A percentile compares a stretch with the other conserved stretches of the same genome.
Evolutionary conservation across 1,140 invertebrate genomes (phyloP).

Genomic region (Cecropterus lyciades): DNA sequence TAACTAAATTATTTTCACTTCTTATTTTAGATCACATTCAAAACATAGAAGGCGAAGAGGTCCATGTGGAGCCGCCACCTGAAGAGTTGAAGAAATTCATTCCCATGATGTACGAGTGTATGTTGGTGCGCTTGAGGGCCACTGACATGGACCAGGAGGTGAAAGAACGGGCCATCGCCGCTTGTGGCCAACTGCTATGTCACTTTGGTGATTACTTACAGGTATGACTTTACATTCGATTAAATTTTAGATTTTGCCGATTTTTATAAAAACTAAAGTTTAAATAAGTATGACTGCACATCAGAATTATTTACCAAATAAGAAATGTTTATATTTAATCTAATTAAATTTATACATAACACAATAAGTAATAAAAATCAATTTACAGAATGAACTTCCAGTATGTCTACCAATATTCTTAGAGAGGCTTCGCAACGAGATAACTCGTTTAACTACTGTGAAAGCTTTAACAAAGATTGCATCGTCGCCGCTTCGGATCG

Average conservation of each 20-base stretch:
- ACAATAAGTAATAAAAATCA: no score
- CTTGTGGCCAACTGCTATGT: slow-evolving; percentile 97
- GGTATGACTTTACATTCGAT: no score
- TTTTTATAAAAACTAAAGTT: no score
- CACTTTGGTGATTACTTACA: slow-evolving; percentile 94
- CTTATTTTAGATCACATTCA: slow-evolving; percentile 49
- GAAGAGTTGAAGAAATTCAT: slow-evolving; percentile 91
- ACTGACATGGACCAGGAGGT: slow-evolving; percentile 99
- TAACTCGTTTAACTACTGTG: slow-evolving; percentile 97
- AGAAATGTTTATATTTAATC: no score
- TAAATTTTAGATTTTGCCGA: no score
- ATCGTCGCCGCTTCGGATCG: slow-evolving; percentile 94
- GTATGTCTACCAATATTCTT: slow-evolving; percentile 97
- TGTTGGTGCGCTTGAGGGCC: slow-evolving; percentile 94
- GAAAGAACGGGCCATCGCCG: slow-evolving; percentile 98
- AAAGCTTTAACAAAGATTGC: slow-evolving; percentile 98
- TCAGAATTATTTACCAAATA: no score
- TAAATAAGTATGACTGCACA: no score
- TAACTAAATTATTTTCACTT: no score
- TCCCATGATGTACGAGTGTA: slow-evolving; percentile 93
- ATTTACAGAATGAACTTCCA: slow-evolving; percentile 89
- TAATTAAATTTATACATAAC: no score
- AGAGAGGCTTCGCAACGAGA: slow-evolving; percentile 97
- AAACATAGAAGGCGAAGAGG: slow-evolving; percentile 41
- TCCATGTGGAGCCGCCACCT: slow-evolving; percentile 74